phyloP scores from a whole-genome alignment of 2,888 invertebrate species.

The Mythimna albipuncta region DNA sequence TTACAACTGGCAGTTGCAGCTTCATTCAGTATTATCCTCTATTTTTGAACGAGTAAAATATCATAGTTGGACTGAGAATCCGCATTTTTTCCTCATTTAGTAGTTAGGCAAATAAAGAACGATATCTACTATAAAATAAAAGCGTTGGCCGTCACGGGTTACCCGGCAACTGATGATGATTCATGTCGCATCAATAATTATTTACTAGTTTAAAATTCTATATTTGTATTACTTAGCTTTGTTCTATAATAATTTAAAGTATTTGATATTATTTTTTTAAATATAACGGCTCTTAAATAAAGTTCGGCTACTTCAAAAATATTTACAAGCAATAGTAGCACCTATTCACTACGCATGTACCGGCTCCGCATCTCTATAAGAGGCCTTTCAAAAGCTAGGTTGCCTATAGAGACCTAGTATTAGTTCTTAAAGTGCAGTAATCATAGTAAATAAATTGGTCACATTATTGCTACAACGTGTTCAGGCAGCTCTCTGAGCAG shows the following conservation, averaged over 20 bases:
- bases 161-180: no score
- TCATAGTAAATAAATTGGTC: constrained; percentile 5
- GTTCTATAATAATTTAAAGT: background rate
- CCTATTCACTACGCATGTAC: constrained; percentile 13
- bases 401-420: background rate
- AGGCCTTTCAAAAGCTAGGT: constrained; percentile 3
- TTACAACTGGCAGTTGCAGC: background rate
- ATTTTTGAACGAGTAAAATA: background rate
- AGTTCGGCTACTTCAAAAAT: background rate
- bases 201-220: constrained; percentile 2
- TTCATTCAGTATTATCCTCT: background rate
- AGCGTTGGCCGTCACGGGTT: no score
- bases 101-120: no score
- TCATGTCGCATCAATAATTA: background rate
- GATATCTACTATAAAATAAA: constrained; percentile 15
- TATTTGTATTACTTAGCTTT: constrained; percentile 8
- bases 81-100: constrained; percentile 12
- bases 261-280: no score
- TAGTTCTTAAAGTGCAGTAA: background rate
- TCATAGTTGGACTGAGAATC: background rate
- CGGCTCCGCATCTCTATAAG: background rate
- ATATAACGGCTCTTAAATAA: background rate
- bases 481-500: background rate
- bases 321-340: constrained; percentile 10
- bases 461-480: background rate